A percentile compares a stretch with the other conserved stretches of the same genome.
Conservation (phyloP, 1,140 invertebrate species). For the Drosophila watanabei region DNA sequence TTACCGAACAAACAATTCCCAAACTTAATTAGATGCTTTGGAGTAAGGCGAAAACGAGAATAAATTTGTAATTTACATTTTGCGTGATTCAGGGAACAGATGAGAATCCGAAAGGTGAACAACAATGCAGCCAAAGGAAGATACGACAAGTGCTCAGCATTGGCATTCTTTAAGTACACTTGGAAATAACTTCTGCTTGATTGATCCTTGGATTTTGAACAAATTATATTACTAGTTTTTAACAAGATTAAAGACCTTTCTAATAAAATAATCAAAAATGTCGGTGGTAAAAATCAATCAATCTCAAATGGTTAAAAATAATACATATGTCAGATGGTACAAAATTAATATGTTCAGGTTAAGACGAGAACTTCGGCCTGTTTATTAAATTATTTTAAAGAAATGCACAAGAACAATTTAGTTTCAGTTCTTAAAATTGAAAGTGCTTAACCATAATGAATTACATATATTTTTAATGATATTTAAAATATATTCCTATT, state of each 20-base stretch:
- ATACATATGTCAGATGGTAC: too few relatives aligned
- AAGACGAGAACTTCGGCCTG: too few relatives aligned
- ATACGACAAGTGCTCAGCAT: constrained; percentile 46
- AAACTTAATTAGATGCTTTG: constrained; percentile 64
- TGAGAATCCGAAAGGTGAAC: constrained; percentile 41
- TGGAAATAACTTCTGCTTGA: neutral
- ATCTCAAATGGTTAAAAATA: too few relatives aligned
- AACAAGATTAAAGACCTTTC: too few relatives aligned
- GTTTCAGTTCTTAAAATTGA: neutral
- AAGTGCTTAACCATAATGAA: neutral
- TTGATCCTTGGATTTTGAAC: too few relatives aligned
- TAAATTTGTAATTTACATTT: constrained; percentile 57
- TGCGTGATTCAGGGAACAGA: constrained; percentile 40
- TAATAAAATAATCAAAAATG: too few relatives aligned
- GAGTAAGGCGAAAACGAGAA: constrained; percentile 20
- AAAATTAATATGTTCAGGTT: too few relatives aligned
- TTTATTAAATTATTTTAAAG: too few relatives aligned
- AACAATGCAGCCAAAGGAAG: constrained; percentile 44
- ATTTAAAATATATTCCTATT: neutral
- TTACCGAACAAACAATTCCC: constrained; percentile 42
- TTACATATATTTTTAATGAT: neutral
- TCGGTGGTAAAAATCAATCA: too few relatives aligned
- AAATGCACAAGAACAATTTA: too few relatives aligned
- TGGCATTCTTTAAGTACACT: constrained; percentile 26
- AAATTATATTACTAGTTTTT: neutral